A percentile compares a stretch with the other conserved stretches of the same genome.
Evolutionary conservation across 2,113 vertebrate species (phyloP).

Genomic region (Bubo scandiacus): DNA sequence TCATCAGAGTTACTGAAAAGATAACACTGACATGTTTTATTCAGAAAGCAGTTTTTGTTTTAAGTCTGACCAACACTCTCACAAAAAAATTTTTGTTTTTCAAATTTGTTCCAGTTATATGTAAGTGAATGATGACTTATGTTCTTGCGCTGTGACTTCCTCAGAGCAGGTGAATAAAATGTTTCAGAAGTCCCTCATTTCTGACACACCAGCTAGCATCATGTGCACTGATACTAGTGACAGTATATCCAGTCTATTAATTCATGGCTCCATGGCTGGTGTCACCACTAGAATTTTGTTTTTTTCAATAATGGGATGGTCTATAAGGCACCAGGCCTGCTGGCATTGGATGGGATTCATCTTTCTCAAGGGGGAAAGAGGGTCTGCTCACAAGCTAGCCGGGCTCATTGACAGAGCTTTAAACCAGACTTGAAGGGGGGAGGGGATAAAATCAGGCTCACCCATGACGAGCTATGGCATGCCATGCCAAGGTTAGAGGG

Average conservation of each 20-base stretch:
- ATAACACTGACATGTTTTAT: not conserved
- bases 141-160: not conserved
- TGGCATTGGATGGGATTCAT: not conserved
- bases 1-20: not conserved
- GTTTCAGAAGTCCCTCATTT: not conserved
- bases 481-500: not conserved
- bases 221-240: not conserved
- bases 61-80: not conserved
- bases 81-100: not conserved
- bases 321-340: not conserved
- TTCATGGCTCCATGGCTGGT: not conserved
- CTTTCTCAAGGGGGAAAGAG: rapidly evolving
- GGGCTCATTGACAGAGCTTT: not conserved
- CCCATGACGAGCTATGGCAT: rapidly evolving
- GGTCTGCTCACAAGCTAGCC: not conserved
- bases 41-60: not conserved
- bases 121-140: not conserved
- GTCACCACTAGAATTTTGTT: not conserved
- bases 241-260: not conserved
- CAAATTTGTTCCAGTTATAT: not conserved
- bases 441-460: not conserved
- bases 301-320: not conserved
- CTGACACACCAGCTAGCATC: not conserved
- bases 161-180: not conserved
- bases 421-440: not conserved